phyloP scores from a whole-genome alignment of 2,797 vertebrate genomes.

The Discoglossus pictus region DNA sequence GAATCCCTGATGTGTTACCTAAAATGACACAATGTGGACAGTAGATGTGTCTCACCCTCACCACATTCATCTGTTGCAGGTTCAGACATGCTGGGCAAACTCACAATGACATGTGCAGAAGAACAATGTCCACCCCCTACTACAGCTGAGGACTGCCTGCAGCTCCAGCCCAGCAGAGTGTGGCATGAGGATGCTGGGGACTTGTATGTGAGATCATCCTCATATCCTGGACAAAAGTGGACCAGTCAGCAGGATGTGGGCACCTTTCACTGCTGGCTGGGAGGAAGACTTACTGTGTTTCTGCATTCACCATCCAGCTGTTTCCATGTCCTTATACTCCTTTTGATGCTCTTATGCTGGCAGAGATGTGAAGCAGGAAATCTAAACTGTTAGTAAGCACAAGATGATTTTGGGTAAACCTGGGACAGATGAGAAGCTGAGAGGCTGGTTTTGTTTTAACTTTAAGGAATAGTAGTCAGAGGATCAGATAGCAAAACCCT shows the following conservation, averaged over 20 bases:
- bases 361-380: slow-evolving; percentile 30
- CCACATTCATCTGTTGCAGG: slow-evolving; percentile 20
- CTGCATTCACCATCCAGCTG: not conserved
- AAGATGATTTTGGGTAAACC: slow-evolving; percentile 12
- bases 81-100: slow-evolving; percentile 1
- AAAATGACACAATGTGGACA: not conserved
- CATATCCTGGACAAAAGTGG: not conserved
- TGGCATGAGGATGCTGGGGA: not conserved
- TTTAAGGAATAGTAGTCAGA: slow-evolving; percentile 10
- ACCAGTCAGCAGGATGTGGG: not conserved
- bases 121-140: not conserved
- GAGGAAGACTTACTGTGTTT: not conserved
- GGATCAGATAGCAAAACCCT: slow-evolving; percentile 16
- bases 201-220: not conserved
- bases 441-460: slow-evolving; percentile 33
- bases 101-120: slow-evolving; percentile 21
- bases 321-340: not conserved
- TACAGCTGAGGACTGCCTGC: not conserved
- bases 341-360: slow-evolving; percentile 36
- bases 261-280: not conserved
- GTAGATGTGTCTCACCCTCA: not conserved
- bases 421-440: not conserved
- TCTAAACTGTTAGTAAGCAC: slow-evolving; percentile 46
- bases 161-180: not conserved
- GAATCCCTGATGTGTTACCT: no score